Percentiles rank a stretch among this genome's conserved stretches.
phyloP scores from a whole-genome alignment of 1,140 invertebrate species.

The Trachymyrmex septentrionalis region DNA sequence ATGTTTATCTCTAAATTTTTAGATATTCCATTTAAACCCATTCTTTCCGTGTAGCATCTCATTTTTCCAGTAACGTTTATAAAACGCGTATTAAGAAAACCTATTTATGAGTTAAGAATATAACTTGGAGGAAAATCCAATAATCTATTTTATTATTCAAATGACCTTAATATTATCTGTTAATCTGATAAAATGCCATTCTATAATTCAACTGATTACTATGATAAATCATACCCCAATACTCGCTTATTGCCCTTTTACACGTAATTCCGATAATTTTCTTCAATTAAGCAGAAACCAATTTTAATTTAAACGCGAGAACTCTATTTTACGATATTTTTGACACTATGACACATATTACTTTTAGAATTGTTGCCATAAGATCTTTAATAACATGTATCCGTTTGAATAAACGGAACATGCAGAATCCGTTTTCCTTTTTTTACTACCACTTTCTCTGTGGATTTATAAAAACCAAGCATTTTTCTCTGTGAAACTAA shows the following conservation, averaged over 20 bases:
- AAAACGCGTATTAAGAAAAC: slow-evolving; percentile 12
- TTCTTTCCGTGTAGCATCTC: background rate
- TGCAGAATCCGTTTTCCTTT: background rate
- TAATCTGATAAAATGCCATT: background rate
- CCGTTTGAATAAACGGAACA: too few species aligned
- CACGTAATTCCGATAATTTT: slow-evolving; percentile 10
- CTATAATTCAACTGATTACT: background rate
- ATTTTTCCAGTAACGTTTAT: too few species aligned
- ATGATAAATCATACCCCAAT: background rate
- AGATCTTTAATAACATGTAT: background rate
- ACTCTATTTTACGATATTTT: background rate
- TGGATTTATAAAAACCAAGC: background rate
- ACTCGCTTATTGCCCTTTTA: too few species aligned
- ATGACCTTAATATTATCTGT: slow-evolving; percentile 6
- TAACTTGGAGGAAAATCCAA: slow-evolving; percentile 7
- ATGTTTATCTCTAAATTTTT: too few species aligned
- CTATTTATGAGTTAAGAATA: background rate
- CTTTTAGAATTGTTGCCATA: slow-evolving; percentile 20
- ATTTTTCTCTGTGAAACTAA: background rate
- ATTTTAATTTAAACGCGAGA: slow-evolving; percentile 10
- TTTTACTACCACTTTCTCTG: background rate
- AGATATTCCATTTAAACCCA: too few species aligned
- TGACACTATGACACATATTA: background rate
- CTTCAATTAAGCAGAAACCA: background rate
- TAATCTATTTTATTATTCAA: slow-evolving; percentile 6